Conservation (phyloP, 92 coral and sea anemone species). For the Epizoanthus rinbou region DNA sequence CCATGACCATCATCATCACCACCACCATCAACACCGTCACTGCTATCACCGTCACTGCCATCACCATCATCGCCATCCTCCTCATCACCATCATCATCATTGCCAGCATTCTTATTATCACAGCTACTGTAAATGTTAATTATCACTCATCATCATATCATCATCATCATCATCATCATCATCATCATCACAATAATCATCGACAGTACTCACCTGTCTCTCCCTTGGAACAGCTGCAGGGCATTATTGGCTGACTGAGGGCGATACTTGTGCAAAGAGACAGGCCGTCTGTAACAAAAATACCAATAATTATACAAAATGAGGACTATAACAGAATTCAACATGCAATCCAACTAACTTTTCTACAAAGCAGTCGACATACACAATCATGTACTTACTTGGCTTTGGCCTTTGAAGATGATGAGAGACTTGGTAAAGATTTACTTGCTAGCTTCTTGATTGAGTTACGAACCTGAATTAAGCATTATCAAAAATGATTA, state of each 20-base stretch:
- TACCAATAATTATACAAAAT: too few relatives aligned
- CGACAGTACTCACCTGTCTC: constrained; percentile 62
- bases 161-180: neutral
- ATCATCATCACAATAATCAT: neutral
- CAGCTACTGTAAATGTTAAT: too few relatives aligned
- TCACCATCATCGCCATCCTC: too few relatives aligned
- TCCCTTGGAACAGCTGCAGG: constrained; percentile 72
- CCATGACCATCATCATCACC: too few relatives aligned
- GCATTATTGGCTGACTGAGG: constrained; percentile 64
- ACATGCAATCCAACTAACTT: too few relatives aligned
- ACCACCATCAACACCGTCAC: too few relatives aligned
- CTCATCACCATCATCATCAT: too few relatives aligned
- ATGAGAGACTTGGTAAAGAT: neutral
- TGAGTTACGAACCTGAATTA: constrained; percentile 14
- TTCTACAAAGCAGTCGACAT: too few relatives aligned
- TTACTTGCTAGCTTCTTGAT: constrained; percentile 19
- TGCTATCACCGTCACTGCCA: too few relatives aligned
- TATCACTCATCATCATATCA: too few relatives aligned
- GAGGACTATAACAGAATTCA: too few relatives aligned
- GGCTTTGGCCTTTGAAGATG: constrained; percentile 30
- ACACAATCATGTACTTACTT: constrained; percentile 19
- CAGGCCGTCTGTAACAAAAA: constrained; percentile 51
- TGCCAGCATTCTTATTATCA: neutral
- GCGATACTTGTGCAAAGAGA: constrained; percentile 69
- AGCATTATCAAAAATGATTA: neutral